Conservation (phyloP, 2,888 invertebrate genomes). For the Drosophila limbata region DNA sequence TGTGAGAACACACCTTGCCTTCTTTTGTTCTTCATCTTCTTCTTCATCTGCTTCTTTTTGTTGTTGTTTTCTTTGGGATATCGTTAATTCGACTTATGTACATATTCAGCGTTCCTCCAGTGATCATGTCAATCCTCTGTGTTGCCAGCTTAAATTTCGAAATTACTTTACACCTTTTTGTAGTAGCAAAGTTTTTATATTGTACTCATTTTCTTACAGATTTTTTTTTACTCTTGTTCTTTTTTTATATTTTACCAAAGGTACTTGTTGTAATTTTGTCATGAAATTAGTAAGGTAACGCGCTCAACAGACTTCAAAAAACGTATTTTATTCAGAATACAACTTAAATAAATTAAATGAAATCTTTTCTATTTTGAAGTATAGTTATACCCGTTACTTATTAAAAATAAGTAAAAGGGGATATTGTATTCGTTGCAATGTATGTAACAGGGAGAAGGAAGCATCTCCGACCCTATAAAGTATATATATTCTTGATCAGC, state of each 20-base stretch:
- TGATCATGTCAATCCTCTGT: constrained; percentile 20
- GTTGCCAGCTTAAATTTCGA: constrained; percentile 18
- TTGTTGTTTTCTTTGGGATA: constrained; percentile 11
- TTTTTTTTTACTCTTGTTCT: neutral
- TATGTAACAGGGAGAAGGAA: too few relatives aligned
- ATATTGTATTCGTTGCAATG: too few relatives aligned
- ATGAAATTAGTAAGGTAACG: neutral
- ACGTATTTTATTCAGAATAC: neutral
- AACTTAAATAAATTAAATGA: too few relatives aligned
- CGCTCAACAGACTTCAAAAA: neutral
- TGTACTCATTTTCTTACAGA: neutral
- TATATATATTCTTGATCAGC: too few relatives aligned
- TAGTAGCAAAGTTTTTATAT: constrained; percentile 9
- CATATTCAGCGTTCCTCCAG: constrained; percentile 14
- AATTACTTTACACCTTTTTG: constrained; percentile 19
- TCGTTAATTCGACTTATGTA: constrained; percentile 23
- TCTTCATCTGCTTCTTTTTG: neutral
- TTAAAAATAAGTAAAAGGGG: too few relatives aligned
- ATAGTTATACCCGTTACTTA: too few relatives aligned
- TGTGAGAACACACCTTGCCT: constrained; percentile 63
- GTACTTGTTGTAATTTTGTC: constrained; percentile 3
- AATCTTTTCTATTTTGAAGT: too few relatives aligned
- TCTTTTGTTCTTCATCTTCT: neutral
- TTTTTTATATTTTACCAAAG: neutral
- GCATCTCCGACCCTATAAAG: too few relatives aligned